phyloP scores from a whole-genome alignment of 2,888 invertebrate species.

The Leucoma salicis region DNA sequence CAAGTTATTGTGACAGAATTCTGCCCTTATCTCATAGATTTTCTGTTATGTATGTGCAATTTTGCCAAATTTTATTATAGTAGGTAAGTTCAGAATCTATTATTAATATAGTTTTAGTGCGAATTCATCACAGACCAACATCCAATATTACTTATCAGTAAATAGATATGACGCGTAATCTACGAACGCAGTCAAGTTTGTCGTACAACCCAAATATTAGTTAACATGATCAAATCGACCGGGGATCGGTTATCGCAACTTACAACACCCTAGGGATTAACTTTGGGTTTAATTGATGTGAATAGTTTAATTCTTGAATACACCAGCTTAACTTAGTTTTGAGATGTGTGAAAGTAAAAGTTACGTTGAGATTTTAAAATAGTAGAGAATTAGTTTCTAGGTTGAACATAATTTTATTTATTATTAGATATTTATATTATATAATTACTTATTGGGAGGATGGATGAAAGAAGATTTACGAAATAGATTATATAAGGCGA shows the following conservation, averaged over 20 bases:
- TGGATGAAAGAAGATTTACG: neutral
- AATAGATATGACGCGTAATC: neutral
- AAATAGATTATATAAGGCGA: neutral
- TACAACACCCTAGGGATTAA: slow-evolving; percentile 40
- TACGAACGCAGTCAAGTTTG: slow-evolving; percentile 30
- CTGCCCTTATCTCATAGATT: too few relatives aligned
- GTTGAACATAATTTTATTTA: neutral
- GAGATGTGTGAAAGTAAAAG: neutral
- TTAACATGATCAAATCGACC: slow-evolving; percentile 43
- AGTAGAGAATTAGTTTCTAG: neutral
- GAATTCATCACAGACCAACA: too few relatives aligned
- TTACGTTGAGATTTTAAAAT: neutral
- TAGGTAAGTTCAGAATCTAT: too few relatives aligned
- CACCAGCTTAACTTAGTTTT: slow-evolving; percentile 8
- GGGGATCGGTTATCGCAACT: slow-evolving; percentile 50
- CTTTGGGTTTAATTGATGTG: slow-evolving; percentile 39
- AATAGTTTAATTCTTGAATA: slow-evolving; percentile 32
- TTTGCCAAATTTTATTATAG: too few relatives aligned
- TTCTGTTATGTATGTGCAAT: too few relatives aligned
- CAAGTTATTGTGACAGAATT: too few relatives aligned
- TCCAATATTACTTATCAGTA: too few relatives aligned
- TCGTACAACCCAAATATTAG: slow-evolving; percentile 53
- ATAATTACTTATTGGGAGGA: too few relatives aligned
- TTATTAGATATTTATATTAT: too few relatives aligned
- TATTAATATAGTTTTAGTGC: too few relatives aligned